Base-by-base conservation (phyloP, 2,797 vertebrate genomes). In the Nannoperca australis region DNA sequence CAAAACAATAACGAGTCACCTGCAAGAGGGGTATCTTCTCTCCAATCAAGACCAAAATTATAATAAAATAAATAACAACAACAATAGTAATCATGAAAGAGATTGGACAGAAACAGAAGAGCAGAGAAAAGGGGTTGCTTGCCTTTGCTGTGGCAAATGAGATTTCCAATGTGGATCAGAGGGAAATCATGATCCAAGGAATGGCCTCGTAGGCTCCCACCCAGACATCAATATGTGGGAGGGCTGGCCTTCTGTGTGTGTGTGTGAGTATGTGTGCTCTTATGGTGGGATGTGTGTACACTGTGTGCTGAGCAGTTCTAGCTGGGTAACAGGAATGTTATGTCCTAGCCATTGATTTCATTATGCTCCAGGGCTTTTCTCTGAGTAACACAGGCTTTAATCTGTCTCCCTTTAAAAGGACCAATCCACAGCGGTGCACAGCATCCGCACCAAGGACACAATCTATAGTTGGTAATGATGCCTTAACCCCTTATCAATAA, bases 281-380 rank as follows among this genome's bases (percentile, higher is more conserved):
- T 73, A 34, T 78, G 81, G 70, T 3, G 6, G 64, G 68, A 49
- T 75, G 82, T 83, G 85, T 90, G 86, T 78, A 85, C 82, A 87
- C 62, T 70, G 82, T 82, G 86, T 67, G 73, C 85, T 76, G 84
- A 88, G 80, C 85, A 85, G 81, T 75, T 78, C 69, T 80, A 79
- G 83, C 84, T 76, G 69, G 67, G 73, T 82, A 91, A 87, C 81
- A 82, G 84, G 85, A 93, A 93, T 92, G 89, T 87, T 85, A 84
- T 87, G 86, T 89, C 88, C 87, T 70, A 12, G 81, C 85, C 89
- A 94, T 92, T 93, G 92, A 93, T 94, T 94, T 93, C 85, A 92
- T 91, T 87, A 82, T 60, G 76, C 91, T 91, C 81, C 80, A 80
- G 88, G 86, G 89, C 77, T 89, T 89, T 90, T 90, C 82, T 91